These are phyloP conservation scores for Drosophila meridionalis DNA, from an alignment of 2,888 invertebrate genomes.

Conservation along the genomic window DNA sequence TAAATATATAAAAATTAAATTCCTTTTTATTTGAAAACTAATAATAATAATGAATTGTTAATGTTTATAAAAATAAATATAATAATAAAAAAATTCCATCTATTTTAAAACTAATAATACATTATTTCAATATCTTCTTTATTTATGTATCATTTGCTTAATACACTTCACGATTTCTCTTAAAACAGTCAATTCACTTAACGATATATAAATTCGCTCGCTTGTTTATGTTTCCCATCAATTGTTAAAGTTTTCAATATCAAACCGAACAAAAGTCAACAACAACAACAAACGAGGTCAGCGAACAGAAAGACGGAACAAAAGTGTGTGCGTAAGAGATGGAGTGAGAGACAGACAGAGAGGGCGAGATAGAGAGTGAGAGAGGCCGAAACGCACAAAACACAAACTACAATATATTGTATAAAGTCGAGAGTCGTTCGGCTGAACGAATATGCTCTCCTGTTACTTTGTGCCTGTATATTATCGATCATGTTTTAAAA, in stretches of 20 bases:
- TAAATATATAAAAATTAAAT: neutral
- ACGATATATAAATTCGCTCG: constrained; percentile 14
- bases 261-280: constrained; percentile 33
- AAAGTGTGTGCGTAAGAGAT: neutral
- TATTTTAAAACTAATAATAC: neutral
- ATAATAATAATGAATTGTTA: neutral
- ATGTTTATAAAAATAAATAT: neutral
- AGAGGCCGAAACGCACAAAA: constrained; percentile 29
- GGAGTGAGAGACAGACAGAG: neutral
- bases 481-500: constrained; percentile 83
- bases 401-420: constrained; percentile 5
- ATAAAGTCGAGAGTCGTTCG: constrained; percentile 40
- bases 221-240: constrained; percentile 31
- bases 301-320: neutral
- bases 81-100: neutral
- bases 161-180: neutral
- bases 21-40: neutral
- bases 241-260: constrained; percentile 62
- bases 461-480: constrained; percentile 77
- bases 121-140: neutral
- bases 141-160: neutral
- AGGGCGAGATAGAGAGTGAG: neutral
- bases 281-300: constrained; percentile 40
- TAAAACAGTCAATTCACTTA: neutral
- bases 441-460: constrained; percentile 64